phyloP scores from a whole-genome alignment of 2,888 invertebrate species.

The Drosophila pseudotakahashii region DNA sequence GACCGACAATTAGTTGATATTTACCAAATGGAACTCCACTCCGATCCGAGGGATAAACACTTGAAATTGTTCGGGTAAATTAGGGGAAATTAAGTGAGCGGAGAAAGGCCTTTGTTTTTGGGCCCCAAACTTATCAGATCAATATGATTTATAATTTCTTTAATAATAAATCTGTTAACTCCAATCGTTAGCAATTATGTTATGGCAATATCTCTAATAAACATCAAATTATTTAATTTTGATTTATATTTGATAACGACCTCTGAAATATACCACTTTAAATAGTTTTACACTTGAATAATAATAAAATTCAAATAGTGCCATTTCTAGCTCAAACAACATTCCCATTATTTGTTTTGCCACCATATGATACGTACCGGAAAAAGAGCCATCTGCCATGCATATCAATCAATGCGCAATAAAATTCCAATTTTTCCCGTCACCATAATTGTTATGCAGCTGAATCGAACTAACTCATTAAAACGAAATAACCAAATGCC shows the following conservation, averaged over 20 bases:
- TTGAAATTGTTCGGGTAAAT: conserved; percentile 9
- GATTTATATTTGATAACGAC: background rate
- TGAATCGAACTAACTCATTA: conserved; percentile 42
- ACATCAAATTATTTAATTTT: too few relatives aligned
- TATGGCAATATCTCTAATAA: too few relatives aligned
- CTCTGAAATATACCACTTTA: background rate
- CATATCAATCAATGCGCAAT: conserved; percentile 34
- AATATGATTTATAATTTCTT: too few relatives aligned
- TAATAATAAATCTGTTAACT: too few relatives aligned
- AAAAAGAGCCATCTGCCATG: conserved; percentile 28
- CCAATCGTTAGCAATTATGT: too few relatives aligned
- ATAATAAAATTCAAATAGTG: conserved; percentile 3
- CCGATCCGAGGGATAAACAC: conserved; percentile 21
- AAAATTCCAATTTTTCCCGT: conserved; percentile 26
- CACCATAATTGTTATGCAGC: conserved; percentile 44
- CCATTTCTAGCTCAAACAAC: conserved; percentile 15
- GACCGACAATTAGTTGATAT: conserved; percentile 33
- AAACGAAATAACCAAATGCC: conserved; percentile 38
- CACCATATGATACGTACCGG: background rate
- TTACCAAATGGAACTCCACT: conserved; percentile 17
- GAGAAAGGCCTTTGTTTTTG: background rate
- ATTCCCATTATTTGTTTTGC: background rate
- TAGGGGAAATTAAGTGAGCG: background rate
- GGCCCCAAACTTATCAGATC: too few relatives aligned
- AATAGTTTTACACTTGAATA: conserved; percentile 1